Percentiles rank a stretch among this genome's conserved stretches.
Conservation (phyloP, 1,140 invertebrate genomes). For the Trachelipus rathkii region DNA sequence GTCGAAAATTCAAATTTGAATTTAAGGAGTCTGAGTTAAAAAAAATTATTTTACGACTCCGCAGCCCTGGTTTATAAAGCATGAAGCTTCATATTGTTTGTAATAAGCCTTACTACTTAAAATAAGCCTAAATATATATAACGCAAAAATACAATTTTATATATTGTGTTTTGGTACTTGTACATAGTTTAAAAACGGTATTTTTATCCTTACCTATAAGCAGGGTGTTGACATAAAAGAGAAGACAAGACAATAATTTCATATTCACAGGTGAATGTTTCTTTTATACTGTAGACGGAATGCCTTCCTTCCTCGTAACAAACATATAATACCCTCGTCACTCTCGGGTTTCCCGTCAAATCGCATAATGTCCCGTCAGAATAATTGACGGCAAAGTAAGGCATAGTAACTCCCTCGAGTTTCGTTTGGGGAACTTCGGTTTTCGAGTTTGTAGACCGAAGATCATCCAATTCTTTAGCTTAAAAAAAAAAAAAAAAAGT, state of each 20-base stretch:
- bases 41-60: no score
- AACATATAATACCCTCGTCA: constrained; percentile 74
- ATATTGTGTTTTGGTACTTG: no score
- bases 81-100: no score
- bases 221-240: constrained; percentile 78
- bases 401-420: constrained; percentile 78
- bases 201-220: constrained; percentile 64
- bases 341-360: constrained; percentile 73
- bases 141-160: no score
- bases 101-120: no score
- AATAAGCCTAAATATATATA: no score
- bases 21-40: no score
- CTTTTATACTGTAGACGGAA: constrained; percentile 88
- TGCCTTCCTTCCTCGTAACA: constrained; percentile 66
- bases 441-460: constrained; percentile 37
- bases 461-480: constrained; percentile 41
- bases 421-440: constrained; percentile 60
- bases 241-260: constrained; percentile 82
- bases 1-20: no score
- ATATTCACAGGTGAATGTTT: constrained; percentile 90
- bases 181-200: no score
- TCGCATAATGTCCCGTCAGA: constrained; percentile 84
- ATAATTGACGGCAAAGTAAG: constrained; percentile 62
- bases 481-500: neutral
- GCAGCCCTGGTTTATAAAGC: no score